Evolutionary conservation across 2,888 invertebrate species (phyloP), one percentile per base, ranked within the genome.

Genomic region (Tipula unca): DNA sequence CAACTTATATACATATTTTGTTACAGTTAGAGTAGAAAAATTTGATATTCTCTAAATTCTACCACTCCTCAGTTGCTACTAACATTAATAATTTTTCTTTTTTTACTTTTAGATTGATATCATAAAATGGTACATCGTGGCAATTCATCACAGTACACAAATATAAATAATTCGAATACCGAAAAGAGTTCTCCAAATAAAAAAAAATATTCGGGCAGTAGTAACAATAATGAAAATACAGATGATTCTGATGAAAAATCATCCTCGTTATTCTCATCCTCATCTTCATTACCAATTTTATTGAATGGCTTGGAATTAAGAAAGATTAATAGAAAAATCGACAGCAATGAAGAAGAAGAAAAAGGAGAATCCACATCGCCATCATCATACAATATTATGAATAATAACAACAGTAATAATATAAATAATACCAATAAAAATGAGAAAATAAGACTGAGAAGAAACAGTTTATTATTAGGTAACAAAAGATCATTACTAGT

Each of bases 81-180:
- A 32, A 32, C 6, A 32, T 25, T 25, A 69, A 25, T 25, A 69
- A n/a, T 25, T 69, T 20, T 69, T 69, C 25, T 25, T 69, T 3
- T n/a, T 48, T 17, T 48, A 48, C 48, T 69, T 69, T 13, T 20
- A 29, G 35, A 84, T 84, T 36, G 35, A 32, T 32, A 84, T 84
- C 36, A 86, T 88, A 88, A 88, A 88, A 88, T 88, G 88, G 88
- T 88, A 86, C 87, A 88, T 87, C 88, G 88, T 86, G 87, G 87
- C 87, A 87, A 87, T 86, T 87, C 87, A 87, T 85, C 86, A 82
- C 85, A 86, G 13, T 85, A 85, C 54, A 85, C 85, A 20, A 84
- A 84, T 25, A 48, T 85, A 42, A 48, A 42, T 29, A 42, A 48
- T 17, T 54, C 29, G 29, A 54, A 85, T 85, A 29, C 14, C 54